These are phyloP conservation scores for Acestrorhynchus altus DNA, from an alignment of 2,797 vertebrate genomes.

Conservation along the genomic window DNA sequence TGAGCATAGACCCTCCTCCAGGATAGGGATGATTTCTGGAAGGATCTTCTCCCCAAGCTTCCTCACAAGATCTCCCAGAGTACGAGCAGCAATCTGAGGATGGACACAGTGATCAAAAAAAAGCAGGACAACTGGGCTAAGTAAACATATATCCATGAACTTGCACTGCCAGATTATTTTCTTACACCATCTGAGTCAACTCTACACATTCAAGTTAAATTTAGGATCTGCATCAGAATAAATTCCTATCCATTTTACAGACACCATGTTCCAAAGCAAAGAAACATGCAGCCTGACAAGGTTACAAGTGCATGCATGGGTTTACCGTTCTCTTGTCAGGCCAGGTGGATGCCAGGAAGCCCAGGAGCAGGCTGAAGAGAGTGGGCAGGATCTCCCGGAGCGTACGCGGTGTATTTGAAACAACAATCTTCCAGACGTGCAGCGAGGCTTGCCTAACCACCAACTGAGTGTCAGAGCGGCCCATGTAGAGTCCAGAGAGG, in stretches of 20 bases:
- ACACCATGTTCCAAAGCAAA: too few species aligned
- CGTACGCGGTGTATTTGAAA: conserved; percentile 96
- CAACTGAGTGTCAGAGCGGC: conserved; percentile 96
- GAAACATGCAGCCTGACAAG: too few species aligned
- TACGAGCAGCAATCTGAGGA: conserved; percentile 92
- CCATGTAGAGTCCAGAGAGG: conserved; percentile 97
- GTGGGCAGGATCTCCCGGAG: conserved; percentile 96
- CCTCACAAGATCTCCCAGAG: conserved; percentile 93
- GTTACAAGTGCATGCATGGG: conserved; percentile 46
- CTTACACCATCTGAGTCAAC: too few species aligned
- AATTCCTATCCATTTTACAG: too few species aligned
- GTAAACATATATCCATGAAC: too few species aligned
- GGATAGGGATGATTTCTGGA: conserved; percentile 97
- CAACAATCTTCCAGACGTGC: conserved; percentile 98
- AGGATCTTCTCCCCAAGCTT: conserved; percentile 98
- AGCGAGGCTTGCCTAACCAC: conserved; percentile 96
- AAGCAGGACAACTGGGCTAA: not conserved
- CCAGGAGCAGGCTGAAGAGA: conserved; percentile 91
- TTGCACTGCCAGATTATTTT: too few species aligned
- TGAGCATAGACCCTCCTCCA: conserved; percentile 93
- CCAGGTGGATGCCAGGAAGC: conserved; percentile 96
- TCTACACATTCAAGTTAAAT: too few species aligned
- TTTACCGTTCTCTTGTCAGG: conserved; percentile 95
- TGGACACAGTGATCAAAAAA: conserved; percentile 22
- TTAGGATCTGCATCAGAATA: too few species aligned